phyloP scores from a whole-genome alignment of 2,113 vertebrate genomes.

The Camelus dromedarius region DNA sequence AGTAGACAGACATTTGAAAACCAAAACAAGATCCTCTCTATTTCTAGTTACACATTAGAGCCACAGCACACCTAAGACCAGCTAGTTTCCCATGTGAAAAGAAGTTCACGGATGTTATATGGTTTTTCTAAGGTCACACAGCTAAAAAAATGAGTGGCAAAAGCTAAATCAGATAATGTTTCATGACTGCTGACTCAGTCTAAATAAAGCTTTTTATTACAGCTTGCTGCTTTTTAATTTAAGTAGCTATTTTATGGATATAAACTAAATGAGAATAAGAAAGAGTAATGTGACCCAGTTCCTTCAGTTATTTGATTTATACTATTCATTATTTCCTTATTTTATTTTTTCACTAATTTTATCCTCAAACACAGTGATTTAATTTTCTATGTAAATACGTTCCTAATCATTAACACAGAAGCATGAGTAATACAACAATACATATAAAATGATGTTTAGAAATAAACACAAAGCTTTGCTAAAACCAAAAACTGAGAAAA shows the following conservation, averaged over 20 bases:
- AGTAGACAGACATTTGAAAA: conserved; percentile 59
- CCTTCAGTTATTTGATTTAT: neutral
- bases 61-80: neutral
- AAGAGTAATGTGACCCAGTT: neutral
- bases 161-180: neutral
- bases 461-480: neutral
- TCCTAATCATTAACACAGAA: conserved; percentile 6
- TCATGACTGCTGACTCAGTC: neutral
- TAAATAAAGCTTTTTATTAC: neutral
- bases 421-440: neutral
- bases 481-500: neutral
- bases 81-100: neutral
- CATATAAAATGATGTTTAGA: neutral
- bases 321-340: neutral
- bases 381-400: neutral
- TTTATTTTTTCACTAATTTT: neutral
- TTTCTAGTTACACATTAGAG: neutral
- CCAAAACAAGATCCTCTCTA: neutral
- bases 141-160: neutral
- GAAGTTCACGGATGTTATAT: neutral
- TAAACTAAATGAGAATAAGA: neutral
- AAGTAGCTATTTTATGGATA: conserved; percentile 22
- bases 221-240: neutral
- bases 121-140: neutral
- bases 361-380: neutral